Conservation (phyloP, 2,888 invertebrate genomes). For the Opisthograptis luteolata region DNA sequence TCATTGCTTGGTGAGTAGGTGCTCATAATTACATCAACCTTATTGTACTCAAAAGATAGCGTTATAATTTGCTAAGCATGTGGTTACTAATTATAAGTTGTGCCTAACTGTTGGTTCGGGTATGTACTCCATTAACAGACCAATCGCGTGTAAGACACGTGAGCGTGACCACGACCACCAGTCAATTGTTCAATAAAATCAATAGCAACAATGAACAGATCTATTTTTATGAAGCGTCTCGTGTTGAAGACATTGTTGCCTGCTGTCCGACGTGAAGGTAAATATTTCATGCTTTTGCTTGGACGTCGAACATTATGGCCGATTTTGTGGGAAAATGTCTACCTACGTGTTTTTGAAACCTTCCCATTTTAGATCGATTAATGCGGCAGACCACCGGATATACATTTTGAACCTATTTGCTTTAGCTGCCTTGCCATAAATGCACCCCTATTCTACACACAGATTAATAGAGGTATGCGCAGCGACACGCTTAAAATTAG, state of each 20-base stretch:
- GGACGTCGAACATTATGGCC: background rate
- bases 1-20: slow-evolving; percentile 93
- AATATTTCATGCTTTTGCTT: background rate
- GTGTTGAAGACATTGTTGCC: slow-evolving; percentile 16
- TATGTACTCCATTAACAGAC: slow-evolving; percentile 8
- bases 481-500: too few relatives aligned
- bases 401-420: too few relatives aligned
- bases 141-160: slow-evolving; percentile 24
- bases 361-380: too few relatives aligned
- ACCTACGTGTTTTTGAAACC: too few relatives aligned
- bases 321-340: too few relatives aligned
- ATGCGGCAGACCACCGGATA: too few relatives aligned
- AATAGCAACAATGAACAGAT: slow-evolving; percentile 34
- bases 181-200: slow-evolving; percentile 38
- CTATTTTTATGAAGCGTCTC: slow-evolving; percentile 31
- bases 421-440: too few relatives aligned
- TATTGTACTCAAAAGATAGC: background rate
- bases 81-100: slow-evolving; percentile 5
- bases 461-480: too few relatives aligned
- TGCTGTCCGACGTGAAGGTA: slow-evolving; percentile 13
- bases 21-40: slow-evolving; percentile 6
- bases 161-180: slow-evolving; percentile 22
- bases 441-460: too few relatives aligned
- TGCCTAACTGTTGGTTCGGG: slow-evolving; percentile 1
- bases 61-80: slow-evolving; percentile 3